Evolutionary conservation across 1,140 invertebrate species (phyloP), one percentile per base, ranked within the genome.

Genomic region (Lethrus apterus): DNA sequence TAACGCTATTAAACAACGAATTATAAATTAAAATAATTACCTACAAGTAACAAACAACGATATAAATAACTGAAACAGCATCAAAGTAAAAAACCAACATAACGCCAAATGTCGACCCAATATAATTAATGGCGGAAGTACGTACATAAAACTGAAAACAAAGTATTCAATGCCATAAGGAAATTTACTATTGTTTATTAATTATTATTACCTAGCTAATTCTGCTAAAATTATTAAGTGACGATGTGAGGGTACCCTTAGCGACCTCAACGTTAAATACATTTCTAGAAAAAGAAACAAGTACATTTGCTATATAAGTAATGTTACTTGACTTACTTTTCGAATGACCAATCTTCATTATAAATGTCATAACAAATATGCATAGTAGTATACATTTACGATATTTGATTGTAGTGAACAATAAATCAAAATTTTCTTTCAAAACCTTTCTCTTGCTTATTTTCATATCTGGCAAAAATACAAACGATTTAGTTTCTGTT

Each of bases 111-210:
- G 13, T 11, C 35, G 18, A 21, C 35, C 24, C 7, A 38, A 21
- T 11, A 21, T 38, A 18, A 38, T 20, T 20, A 38, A n/a, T 14
- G 35, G 35, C 13, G 14, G 8, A 2, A 38, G 14, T 4, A 38
- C 18, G 18, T 21, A 38, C 35, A 38, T 38, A 21, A 11, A 38
- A 13, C 35, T 38, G 35, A 38, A 38, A n/a, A n/a, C n/a, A n/a
- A n/a, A n/a, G n/a, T n/a, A n/a, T n/a, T n/a, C n/a, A n/a, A n/a
- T n/a, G n/a, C n/a, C n/a, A n/a, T n/a, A n/a, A n/a, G n/a, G n/a
- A n/a, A n/a, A n/a, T n/a, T n/a, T n/a, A n/a, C n/a, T n/a, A n/a
- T n/a, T n/a, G n/a, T n/a, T n/a, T n/a, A n/a, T n/a, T n/a, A n/a
- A n/a, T n/a, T n/a, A n/a, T n/a, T n/a, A n/a, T n/a, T n/a, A n/a